Evolutionary conservation across 1,140 invertebrate species (phyloP).

Genomic region (Acromyrmex heyeri): DNA sequence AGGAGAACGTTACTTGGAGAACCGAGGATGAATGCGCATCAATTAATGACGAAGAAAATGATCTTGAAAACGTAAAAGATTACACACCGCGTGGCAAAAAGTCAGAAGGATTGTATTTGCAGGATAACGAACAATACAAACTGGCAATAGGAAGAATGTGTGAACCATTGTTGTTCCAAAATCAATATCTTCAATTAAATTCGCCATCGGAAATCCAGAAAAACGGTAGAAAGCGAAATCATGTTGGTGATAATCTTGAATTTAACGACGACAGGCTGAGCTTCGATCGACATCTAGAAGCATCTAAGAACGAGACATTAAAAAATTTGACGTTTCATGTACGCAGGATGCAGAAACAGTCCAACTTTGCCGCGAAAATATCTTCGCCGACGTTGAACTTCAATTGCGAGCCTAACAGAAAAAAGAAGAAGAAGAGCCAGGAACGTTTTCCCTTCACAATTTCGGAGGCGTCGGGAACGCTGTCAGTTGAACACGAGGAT

Average conservation of each 20-base stretch:
- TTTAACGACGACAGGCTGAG: not conserved
- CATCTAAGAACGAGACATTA: constrained; percentile 58
- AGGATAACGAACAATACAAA: not conserved
- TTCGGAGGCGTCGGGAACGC: constrained; percentile 60
- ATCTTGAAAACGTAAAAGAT: not conserved
- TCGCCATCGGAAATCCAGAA: not conserved
- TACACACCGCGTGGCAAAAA: not conserved
- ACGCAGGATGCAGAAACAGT: constrained; percentile 38
- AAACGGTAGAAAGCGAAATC: not conserved
- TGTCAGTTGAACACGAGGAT: constrained; percentile 50
- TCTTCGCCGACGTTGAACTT: constrained; percentile 72
- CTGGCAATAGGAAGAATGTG: not conserved
- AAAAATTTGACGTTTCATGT: constrained; percentile 61
- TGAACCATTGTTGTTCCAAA: not conserved
- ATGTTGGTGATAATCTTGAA: not conserved
- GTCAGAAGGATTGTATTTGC: not conserved
- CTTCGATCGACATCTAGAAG: constrained; percentile 10
- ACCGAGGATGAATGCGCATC: constrained; percentile 37
- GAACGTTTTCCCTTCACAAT: constrained; percentile 81
- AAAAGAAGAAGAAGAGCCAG: constrained; percentile 71
- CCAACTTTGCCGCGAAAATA: constrained; percentile 7
- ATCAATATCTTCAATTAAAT: not conserved
- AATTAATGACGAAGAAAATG: constrained; percentile 28
- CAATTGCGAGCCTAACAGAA: constrained; percentile 50
- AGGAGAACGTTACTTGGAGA: constrained; percentile 38